Base-by-base conservation (phyloP, 2,888 invertebrate species). In the Ochropacha duplaris region DNA sequence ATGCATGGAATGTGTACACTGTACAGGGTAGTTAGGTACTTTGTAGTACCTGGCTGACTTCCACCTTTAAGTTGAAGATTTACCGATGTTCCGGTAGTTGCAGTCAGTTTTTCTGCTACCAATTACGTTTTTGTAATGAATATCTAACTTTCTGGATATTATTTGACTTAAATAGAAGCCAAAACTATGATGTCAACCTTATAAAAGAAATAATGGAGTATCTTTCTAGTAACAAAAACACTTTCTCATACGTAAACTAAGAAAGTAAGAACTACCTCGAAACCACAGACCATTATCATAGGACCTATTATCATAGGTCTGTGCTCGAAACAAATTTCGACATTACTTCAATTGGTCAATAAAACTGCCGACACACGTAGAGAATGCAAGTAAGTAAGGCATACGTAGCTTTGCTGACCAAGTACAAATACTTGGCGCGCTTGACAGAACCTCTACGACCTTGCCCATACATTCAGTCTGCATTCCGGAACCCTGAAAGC, bases 401-500 rank as follows among this genome's bases (percentile, higher is more conserved):
- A 55, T 59, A 59, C 57, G 55, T 50, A 50, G 55, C 28, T 50
- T 59, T 64, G 63, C 71, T 54, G 39, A 52, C 55, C 60, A 62
- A 57, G 61, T 64, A 62, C 55, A 59, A 69, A 66, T 61, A 61
- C 52, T 61, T 62, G 49, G 58, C 62, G 62, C 14, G 50, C n/a
- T 16, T 52, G 52, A 34, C 52, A 68, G 64, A 62, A 57, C 61
- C 22, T 54, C 54, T 22, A 49, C 58, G 58, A 67, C 73, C 67
- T 71, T 64, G 60, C 54, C 44, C 67, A 73, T 74, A 69, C 73
- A 63, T 59, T 71, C 75, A 52, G 31, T 52, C 52, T 52, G 52
- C 31, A 52, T 57, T 58, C 56, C 64, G 62, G 63, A 63, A 60
- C 58, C 57, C 58, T 54, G 58, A 56, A 57, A 68, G 56, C 61